Evolutionary conservation across 2,113 vertebrate genomes (phyloP).

Genomic region (Pseudonaja textilis): DNA sequence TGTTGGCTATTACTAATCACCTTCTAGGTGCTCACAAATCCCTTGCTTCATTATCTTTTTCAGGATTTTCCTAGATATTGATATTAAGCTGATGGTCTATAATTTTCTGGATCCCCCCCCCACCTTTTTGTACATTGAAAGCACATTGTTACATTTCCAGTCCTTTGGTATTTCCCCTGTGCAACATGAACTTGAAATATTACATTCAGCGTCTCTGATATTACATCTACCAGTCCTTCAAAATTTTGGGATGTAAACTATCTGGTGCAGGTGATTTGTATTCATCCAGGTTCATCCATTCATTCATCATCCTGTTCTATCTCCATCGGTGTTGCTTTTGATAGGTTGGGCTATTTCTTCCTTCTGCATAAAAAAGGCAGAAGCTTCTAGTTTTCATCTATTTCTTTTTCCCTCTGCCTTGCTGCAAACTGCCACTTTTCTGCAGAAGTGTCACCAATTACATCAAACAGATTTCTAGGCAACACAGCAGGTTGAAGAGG

Average conservation of each 20-base stretch:
- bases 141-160: no score
- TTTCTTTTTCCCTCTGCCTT: neutral
- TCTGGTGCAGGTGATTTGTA: neutral
- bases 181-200: no score
- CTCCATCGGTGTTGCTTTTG: neutral
- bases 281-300: neutral
- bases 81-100: no score
- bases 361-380: neutral
- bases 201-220: neutral
- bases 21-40: no score
- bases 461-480: neutral
- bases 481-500: neutral
- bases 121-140: no score
- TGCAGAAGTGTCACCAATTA: neutral
- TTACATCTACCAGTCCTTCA: neutral
- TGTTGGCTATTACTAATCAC: no score
- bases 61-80: no score
- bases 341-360: neutral
- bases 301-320: neutral
- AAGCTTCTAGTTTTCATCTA: neutral
- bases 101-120: no score
- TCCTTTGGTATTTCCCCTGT: no score
- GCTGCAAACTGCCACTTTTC: neutral
- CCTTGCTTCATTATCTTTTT: no score
- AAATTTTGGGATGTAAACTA: neutral